phyloP scores from a whole-genome alignment of 35 echinoderm and acorn worm species.

The Eucidaris tribuloides region DNA sequence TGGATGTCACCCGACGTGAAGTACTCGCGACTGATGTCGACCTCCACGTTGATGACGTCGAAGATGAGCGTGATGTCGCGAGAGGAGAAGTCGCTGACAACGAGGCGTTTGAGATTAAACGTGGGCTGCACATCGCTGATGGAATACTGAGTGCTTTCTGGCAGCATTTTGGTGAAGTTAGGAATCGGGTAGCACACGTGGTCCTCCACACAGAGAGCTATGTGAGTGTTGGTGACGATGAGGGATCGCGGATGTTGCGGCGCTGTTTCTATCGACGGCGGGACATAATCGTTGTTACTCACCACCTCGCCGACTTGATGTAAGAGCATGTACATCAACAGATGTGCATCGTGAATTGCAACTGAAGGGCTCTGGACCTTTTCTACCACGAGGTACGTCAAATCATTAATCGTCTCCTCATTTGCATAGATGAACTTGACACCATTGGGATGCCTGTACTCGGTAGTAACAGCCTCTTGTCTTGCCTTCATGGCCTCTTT shows the following conservation, averaged over 20 bases:
- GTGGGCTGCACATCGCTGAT: slow-evolving; percentile 50
- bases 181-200: slow-evolving; percentile 97
- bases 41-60: slow-evolving; percentile 86
- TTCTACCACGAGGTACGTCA: slow-evolving; percentile 77
- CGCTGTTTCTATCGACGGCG: background rate
- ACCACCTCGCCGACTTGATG: slow-evolving; percentile 23
- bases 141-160: slow-evolving; percentile 74
- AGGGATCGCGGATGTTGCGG: slow-evolving; percentile 46
- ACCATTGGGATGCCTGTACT: slow-evolving; percentile 87
- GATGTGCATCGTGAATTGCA: slow-evolving; percentile 45
- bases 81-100: slow-evolving; percentile 73
- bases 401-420: slow-evolving; percentile 87
- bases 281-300: slow-evolving; percentile 1
- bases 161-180: slow-evolving; percentile 70
- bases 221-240: slow-evolving; percentile 75
- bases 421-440: slow-evolving; percentile 94
- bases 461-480: slow-evolving; percentile 40
- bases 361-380: slow-evolving; percentile 33
- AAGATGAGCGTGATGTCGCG: slow-evolving; percentile 79
- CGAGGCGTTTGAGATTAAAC: slow-evolving; percentile 61
- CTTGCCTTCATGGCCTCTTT: slow-evolving; percentile 45
- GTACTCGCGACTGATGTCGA: slow-evolving; percentile 87
- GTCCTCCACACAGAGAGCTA: slow-evolving; percentile 73
- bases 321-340: slow-evolving; percentile 72
- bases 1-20: slow-evolving; percentile 52